Percentiles rank a stretch among this genome's conserved stretches.
These are phyloP conservation scores for Dasypolia templi DNA, from an alignment of 2,888 invertebrate species.

Conservation along the genomic window DNA sequence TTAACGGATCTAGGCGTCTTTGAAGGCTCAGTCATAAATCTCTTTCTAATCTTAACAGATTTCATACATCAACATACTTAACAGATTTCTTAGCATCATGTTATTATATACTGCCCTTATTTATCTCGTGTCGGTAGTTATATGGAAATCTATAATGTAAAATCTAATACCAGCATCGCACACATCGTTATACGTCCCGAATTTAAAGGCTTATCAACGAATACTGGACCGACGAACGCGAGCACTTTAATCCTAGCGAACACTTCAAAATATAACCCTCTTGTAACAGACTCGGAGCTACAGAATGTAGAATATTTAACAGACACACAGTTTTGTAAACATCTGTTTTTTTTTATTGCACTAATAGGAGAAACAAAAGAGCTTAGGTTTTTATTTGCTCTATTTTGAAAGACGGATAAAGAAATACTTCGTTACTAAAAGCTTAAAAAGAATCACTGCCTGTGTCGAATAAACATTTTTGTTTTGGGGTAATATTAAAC, in stretches of 20 bases:
- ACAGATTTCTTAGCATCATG: neutral
- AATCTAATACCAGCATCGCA: neutral
- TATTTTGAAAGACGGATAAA: neutral
- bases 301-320: slow-evolving; percentile 13
- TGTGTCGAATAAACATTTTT: neutral
- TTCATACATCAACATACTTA: neutral
- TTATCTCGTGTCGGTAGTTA: neutral
- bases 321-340: neutral
- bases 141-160: neutral
- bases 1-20: neutral
- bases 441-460: neutral
- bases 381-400: neutral
- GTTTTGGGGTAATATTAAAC: neutral
- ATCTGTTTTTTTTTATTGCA: neutral
- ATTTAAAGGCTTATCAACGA: slow-evolving; percentile 20
- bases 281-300: neutral
- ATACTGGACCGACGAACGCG: neutral
- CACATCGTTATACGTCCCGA: slow-evolving; percentile 6
- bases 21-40: too few relatives aligned
- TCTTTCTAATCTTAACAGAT: neutral
- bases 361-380: slow-evolving; percentile 2
- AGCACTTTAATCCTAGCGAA: slow-evolving; percentile 17
- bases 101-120: neutral
- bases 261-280: slow-evolving; percentile 10
- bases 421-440: neutral